phyloP scores from a whole-genome alignment of 2,888 invertebrate species.

The Hipparchia semele region DNA sequence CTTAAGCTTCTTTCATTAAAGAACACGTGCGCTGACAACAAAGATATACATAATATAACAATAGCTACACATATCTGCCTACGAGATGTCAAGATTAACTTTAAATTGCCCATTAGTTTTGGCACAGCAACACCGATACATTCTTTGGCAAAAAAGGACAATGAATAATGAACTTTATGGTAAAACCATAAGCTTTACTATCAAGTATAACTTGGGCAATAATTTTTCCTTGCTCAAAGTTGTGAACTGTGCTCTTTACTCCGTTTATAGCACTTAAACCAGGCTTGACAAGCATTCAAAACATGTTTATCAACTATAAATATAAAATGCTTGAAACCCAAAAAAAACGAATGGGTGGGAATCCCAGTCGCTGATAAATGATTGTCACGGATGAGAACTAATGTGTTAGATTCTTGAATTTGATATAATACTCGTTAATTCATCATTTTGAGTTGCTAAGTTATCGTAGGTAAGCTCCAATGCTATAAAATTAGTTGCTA shows the following conservation, averaged over 20 bases:
- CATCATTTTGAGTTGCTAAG: background rate
- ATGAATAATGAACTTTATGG: constrained; percentile 31
- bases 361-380: constrained; percentile 33
- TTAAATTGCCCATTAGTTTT: constrained; percentile 62
- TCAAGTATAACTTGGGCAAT: background rate
- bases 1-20: too few species aligned
- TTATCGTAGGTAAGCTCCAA: background rate
- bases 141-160: constrained; percentile 23
- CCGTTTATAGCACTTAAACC: constrained; percentile 40
- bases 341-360: constrained; percentile 35
- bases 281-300: constrained; percentile 38
- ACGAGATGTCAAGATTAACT: constrained; percentile 67
- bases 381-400: constrained; percentile 17
- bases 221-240: too few species aligned
- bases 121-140: constrained; percentile 33
- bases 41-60: constrained; percentile 51
- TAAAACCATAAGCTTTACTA: constrained; percentile 11
- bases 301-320: constrained; percentile 37
- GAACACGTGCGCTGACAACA: constrained; percentile 23
- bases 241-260: constrained; percentile 35
- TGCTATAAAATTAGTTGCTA: background rate
- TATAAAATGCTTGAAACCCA: constrained; percentile 28
- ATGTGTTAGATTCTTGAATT: constrained; percentile 9
- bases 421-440: constrained; percentile 4
- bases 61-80: constrained; percentile 55